phyloP scores from a whole-genome alignment of 2,888 invertebrate species.

The Nebria salina region DNA sequence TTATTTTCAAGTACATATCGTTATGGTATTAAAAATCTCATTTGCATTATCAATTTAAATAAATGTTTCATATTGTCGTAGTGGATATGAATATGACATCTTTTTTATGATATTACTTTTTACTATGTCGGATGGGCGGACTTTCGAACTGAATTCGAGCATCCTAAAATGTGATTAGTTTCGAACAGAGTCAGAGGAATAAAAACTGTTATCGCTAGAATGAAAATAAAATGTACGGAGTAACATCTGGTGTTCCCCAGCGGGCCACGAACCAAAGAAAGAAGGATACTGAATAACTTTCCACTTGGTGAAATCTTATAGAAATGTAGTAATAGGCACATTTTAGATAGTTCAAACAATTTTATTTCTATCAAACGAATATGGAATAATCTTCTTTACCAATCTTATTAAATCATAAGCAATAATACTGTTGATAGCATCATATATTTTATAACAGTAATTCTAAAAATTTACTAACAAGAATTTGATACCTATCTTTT shows the following conservation, averaged over 20 bases:
- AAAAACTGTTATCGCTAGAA: slow-evolving; percentile 44
- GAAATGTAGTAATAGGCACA: background rate
- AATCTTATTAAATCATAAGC: background rate
- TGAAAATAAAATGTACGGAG: slow-evolving; percentile 40
- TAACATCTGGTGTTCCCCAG: slow-evolving; percentile 33
- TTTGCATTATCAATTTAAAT: background rate
- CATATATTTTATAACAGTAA: background rate
- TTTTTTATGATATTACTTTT: slow-evolving; percentile 36
- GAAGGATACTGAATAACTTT: slow-evolving; percentile 1
- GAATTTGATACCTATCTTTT: too few relatives aligned
- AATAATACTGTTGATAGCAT: background rate
- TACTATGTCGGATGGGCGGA: slow-evolving; percentile 24
- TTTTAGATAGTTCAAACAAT: background rate
- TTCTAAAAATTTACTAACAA: too few relatives aligned
- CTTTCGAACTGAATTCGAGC: slow-evolving; percentile 21
- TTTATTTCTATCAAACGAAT: background rate
- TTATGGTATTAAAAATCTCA: too few relatives aligned
- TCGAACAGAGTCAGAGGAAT: slow-evolving; percentile 38
- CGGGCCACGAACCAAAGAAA: slow-evolving; percentile 6
- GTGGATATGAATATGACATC: background rate
- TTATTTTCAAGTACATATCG: too few relatives aligned
- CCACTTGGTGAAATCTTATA: background rate
- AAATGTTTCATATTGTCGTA: background rate
- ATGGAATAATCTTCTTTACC: background rate
- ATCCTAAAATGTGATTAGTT: slow-evolving; percentile 43